Evolutionary conservation across 2,888 invertebrate genomes (phyloP), one percentile per base, ranked within the genome.

Genomic region (Chrysolina oricalcia): DNA sequence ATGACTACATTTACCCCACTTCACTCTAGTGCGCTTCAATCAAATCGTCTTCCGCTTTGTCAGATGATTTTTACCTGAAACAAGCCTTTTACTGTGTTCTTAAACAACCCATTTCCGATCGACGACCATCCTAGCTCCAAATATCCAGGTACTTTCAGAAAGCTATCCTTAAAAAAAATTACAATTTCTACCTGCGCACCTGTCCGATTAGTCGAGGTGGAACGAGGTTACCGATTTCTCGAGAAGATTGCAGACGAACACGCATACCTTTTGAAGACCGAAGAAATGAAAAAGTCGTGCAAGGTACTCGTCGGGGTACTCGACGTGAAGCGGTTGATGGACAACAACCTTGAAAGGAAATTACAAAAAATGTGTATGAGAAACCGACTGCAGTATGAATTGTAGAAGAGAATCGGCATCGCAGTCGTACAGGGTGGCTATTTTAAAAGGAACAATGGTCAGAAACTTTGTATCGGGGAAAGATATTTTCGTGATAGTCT

Each of bases 181-280:
- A 15, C 13, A 23, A 23, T 17, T 23, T n/a, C 27, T 59, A 59
- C 59, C 59, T 35, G 27, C 35, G n/a, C 59, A 59, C 59, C 35
- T 59, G 59, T 59, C 59, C 59, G 59, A 59, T 59, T 59, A 59
- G 23, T 59, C 35, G 23, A 59, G 59, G 59, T 59, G 17, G 59
- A 59, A 59, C 35, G 59, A 35, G 59, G 59, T 59, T 59, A 59
- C 27, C 35, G 59, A 59, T 59, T 59, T 35, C 59, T 59, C 59
- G 27, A 59, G 59, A 59, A 35, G 59, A 59, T 59, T 35, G 59
- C 59, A 59, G 59, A 27, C 17, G n/a, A 27, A 19, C 59, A 43
- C 43, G 43, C 43, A 43, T 43, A 43, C 43, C 43, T 43, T 43
- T 15, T 5, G 43, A 43, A 5, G 43, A 43, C 11, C 43, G 43